These are phyloP conservation scores for Anarsia innoxiella DNA, from an alignment of 2,888 invertebrate species.

Conservation along the genomic window DNA sequence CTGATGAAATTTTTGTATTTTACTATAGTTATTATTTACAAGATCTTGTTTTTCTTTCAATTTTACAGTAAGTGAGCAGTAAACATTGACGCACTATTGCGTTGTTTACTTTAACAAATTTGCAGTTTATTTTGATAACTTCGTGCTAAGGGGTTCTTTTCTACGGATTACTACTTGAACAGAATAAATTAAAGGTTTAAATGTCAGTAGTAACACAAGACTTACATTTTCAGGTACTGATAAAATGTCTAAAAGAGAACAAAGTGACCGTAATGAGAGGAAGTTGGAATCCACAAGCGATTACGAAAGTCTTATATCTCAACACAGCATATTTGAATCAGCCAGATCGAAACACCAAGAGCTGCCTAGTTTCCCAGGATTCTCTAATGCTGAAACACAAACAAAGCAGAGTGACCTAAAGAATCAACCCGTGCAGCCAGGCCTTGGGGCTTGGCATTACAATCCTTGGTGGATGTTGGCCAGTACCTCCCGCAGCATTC, in stretches of 20 bases:
- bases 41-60: background rate
- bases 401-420: constrained; percentile 66
- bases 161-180: background rate
- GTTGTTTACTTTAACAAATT: constrained; percentile 59
- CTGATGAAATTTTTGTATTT: constrained; percentile 1
- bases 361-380: constrained; percentile 67
- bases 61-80: background rate
- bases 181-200: background rate
- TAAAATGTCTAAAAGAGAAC: constrained; percentile 70
- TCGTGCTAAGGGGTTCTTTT: background rate
- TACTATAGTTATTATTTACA: background rate
- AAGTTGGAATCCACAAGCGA: constrained; percentile 61
- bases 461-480: constrained; percentile 75
- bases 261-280: constrained; percentile 61
- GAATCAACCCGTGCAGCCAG: constrained; percentile 52
- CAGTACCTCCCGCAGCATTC: constrained; percentile 61
- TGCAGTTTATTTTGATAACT: constrained; percentile 12
- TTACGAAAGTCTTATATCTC: constrained; percentile 67
- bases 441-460: constrained; percentile 67
- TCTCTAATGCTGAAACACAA: constrained; percentile 71
- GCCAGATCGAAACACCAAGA: constrained; percentile 61
- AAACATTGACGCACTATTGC: constrained; percentile 53
- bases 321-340: constrained; percentile 68
- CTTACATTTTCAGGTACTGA: constrained; percentile 26
- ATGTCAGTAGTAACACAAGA: no score